Evolutionary conservation across 2,797 vertebrate species (phyloP).

Genomic region (Neopelma chrysocephalum): DNA sequence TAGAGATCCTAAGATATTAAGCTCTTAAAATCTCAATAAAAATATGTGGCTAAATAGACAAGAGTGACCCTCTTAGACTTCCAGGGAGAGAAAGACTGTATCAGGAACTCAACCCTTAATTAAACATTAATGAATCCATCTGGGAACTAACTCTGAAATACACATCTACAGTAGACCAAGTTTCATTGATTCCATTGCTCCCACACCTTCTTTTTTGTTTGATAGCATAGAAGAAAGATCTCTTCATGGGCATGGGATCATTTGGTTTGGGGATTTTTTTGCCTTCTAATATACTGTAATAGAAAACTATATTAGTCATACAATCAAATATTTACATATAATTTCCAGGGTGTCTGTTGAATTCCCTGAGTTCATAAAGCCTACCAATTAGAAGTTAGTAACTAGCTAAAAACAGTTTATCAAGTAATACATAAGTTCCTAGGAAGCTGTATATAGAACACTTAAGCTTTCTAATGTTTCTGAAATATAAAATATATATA

Average conservation of each 20-base stretch:
- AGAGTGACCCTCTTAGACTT: conserved; percentile 41
- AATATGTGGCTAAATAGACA: conserved; percentile 15
- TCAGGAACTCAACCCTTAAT: conserved; percentile 32
- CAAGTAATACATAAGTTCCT: background rate
- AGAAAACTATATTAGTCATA: background rate
- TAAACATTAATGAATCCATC: conserved; percentile 46
- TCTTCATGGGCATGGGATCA: background rate
- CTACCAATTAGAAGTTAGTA: background rate
- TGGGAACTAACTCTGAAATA: background rate
- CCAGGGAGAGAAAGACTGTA: conserved; percentile 20
- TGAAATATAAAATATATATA: background rate
- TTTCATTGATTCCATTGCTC: conserved; percentile 3
- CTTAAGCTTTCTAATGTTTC: background rate
- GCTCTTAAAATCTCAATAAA: conserved; percentile 33
- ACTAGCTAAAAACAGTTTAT: background rate
- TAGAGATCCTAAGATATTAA: conserved; percentile 38
- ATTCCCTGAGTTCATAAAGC: background rate
- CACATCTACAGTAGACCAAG: background rate
- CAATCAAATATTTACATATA: background rate
- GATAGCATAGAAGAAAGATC: background rate
- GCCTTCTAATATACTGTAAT: background rate
- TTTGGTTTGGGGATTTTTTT: background rate
- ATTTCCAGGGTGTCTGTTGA: background rate
- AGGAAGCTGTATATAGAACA: background rate
- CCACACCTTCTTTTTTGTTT: background rate